Base-by-base conservation (phyloP, 2,113 vertebrate genomes). In the Brachyistius frenatus region DNA sequence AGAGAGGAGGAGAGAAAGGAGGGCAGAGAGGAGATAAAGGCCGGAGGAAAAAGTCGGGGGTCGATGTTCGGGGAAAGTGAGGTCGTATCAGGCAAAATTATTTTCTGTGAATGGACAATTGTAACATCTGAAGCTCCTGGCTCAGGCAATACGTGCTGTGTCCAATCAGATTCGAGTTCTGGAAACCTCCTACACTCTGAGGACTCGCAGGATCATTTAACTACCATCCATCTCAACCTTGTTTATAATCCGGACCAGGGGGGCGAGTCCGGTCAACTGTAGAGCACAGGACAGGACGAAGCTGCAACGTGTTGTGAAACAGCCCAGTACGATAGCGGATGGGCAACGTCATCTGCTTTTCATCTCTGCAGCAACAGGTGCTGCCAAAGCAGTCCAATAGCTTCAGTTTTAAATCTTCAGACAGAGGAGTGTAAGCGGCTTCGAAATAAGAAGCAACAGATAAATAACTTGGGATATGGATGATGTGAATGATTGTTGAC, bases 341-440 rank as follows among this genome's bases (percentile, higher is more conserved):
- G 41, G 11, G 41, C 9, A 23, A 23, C 11, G 41, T 44, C 11
- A 9, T 44, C 41, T 44, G 41, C 41, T 3, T 44, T 11, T 44
- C 10, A 9, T 13, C 10, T 3, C 10, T 44, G 41, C 23, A 44
- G 41, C 10, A 44, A 44, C 41, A 44, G 41, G 41, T 44, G 41
- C 41, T 11, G 4, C 10, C 41, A 44, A 11, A 44, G 10, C 1
- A 5, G 39, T 57, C 53, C 44, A 31, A 55, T 4, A 47, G 53
- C 14, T 57, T 46, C 66, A 0, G 10, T 0, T 23, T 61, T 52
- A 53, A 44, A n/a, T 23, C 50, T 35, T 13, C 3, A 32, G 60
- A 62, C 0, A 31, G 62, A n/a, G 9, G 0, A 23, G 23, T 62
- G 8, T 0, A 10, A 36, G n/a, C 33, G 3, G 15, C 7, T 0